Conservation (phyloP, 2,797 vertebrate genomes). For the Simalia tracyae region DNA sequence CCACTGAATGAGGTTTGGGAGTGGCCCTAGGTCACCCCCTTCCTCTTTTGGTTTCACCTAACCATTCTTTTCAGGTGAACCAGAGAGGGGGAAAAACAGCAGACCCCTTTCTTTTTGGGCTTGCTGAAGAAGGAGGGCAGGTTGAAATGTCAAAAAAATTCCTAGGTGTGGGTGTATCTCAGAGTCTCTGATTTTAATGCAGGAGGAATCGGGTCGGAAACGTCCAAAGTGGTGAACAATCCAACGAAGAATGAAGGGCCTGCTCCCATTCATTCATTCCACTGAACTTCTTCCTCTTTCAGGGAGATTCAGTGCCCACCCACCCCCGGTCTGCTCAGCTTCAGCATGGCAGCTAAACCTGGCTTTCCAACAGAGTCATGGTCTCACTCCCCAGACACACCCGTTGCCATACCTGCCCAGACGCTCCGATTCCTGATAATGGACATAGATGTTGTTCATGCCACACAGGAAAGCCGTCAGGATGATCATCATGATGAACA, state of each 20-base stretch:
- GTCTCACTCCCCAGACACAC: not conserved
- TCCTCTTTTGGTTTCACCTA: no score
- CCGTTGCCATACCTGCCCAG: slow-evolving; percentile 80
- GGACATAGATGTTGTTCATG: slow-evolving; percentile 90
- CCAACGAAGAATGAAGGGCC: not conserved
- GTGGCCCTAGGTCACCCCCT: not conserved
- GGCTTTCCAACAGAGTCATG: not conserved
- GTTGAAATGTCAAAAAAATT: not conserved
- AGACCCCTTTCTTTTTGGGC: not conserved
- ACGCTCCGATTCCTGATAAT: slow-evolving; percentile 80
- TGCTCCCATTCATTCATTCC: not conserved
- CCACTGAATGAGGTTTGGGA: not conserved
- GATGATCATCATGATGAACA: slow-evolving; percentile 94
- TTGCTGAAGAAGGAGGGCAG: not conserved
- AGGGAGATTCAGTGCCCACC: not conserved
- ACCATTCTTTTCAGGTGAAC: not conserved
- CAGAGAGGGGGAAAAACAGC: not conserved
- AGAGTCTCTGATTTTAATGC: not conserved
- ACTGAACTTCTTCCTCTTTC: not conserved
- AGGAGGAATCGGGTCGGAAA: not conserved
- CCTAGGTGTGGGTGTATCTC: not conserved
- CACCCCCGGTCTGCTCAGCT: not conserved
- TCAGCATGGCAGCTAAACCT: not conserved
- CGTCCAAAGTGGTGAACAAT: not conserved
- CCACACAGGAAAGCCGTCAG: slow-evolving; percentile 90